Percentiles rank a stretch among this genome's conserved stretches.
Evolutionary conservation across 2,888 invertebrate species (phyloP).

Genomic region (Drosophila incognita): DNA sequence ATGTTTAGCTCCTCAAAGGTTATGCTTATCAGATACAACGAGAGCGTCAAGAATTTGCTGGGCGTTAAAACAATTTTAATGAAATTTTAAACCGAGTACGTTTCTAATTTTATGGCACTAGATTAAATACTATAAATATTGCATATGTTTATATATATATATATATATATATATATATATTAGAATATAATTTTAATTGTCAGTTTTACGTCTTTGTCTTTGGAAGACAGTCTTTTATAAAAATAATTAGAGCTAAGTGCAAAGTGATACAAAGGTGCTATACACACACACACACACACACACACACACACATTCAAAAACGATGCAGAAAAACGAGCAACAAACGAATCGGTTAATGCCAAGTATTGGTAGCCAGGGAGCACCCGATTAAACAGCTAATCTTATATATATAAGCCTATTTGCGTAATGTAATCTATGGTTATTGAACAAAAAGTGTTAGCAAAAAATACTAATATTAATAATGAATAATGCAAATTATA

Average conservation of each 20-base stretch:
- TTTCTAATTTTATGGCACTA: constrained; percentile 19
- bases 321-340: constrained; percentile 25
- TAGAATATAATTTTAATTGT: constrained; percentile 50
- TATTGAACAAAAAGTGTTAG: constrained; percentile 46
- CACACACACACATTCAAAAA: constrained; percentile 61
- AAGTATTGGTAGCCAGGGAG: constrained; percentile 40
- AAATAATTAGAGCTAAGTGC: constrained; percentile 68
- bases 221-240: constrained; percentile 68
- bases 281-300: constrained; percentile 65
- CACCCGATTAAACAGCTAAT: constrained; percentile 29
- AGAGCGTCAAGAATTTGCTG: constrained; percentile 92
- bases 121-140: constrained; percentile 8
- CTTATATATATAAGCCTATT: constrained; percentile 56
- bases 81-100: constrained; percentile 86
- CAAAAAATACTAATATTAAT: constrained; percentile 36
- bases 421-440: constrained; percentile 67
- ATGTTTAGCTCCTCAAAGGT: constrained; percentile 91
- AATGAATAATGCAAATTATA: constrained; percentile 39
- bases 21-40: constrained; percentile 93
- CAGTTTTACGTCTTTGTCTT: constrained; percentile 65
- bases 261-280: constrained; percentile 83
- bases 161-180: constrained; percentile 40
- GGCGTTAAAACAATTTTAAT: constrained; percentile 92
- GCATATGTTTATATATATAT: constrained; percentile 37
- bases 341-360: constrained; percentile 32